Evolutionary conservation across 2,113 vertebrate species (phyloP).

Genomic region (Solea solea): DNA sequence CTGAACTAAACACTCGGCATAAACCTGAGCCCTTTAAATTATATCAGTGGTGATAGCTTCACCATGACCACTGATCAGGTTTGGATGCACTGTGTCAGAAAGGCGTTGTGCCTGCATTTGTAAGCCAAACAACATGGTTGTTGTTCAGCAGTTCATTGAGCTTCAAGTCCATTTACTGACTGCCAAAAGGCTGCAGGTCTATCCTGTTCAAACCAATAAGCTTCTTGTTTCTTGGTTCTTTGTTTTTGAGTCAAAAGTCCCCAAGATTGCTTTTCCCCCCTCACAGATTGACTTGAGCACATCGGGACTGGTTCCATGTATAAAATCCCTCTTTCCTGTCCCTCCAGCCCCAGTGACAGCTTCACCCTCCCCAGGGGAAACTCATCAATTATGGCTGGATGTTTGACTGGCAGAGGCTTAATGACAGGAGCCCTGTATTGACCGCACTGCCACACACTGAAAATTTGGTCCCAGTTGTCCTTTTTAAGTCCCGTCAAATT

Average conservation of each 20-base stretch:
- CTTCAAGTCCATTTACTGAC: slow-evolving; percentile 31
- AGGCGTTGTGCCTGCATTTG: slow-evolving; percentile 1
- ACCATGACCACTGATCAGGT: slow-evolving; percentile 21
- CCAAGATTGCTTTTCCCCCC: slow-evolving; percentile 41
- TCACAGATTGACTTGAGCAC: slow-evolving; percentile 25
- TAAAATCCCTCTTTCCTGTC: slow-evolving; percentile 49
- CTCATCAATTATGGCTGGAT: slow-evolving; percentile 82
- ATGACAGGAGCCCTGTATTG: slow-evolving; percentile 81
- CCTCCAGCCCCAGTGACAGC: slow-evolving; percentile 65
- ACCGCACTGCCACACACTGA: slow-evolving; percentile 74
- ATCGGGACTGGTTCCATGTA: slow-evolving; percentile 37
- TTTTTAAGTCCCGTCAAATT: slow-evolving; percentile 72
- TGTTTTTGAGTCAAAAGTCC: slow-evolving; percentile 52
- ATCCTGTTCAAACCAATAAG: slow-evolving; percentile 55
- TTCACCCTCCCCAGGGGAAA: slow-evolving; percentile 67
- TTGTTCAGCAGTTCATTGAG: slow-evolving; percentile 41
- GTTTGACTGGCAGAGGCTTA: slow-evolving; percentile 82
- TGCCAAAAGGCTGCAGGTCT: slow-evolving; percentile 33
- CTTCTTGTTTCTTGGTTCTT: slow-evolving; percentile 47
- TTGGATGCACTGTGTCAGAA: not conserved
- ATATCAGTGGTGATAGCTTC: slow-evolving; percentile 10
- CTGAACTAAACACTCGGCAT: slow-evolving; percentile 34
- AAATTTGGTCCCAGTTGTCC: slow-evolving; percentile 68
- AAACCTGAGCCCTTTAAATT: slow-evolving; percentile 58
- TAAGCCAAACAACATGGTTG: slow-evolving; percentile 17